phyloP scores from a whole-genome alignment of 2,888 invertebrate genomes.

The Athalia circularis region DNA sequence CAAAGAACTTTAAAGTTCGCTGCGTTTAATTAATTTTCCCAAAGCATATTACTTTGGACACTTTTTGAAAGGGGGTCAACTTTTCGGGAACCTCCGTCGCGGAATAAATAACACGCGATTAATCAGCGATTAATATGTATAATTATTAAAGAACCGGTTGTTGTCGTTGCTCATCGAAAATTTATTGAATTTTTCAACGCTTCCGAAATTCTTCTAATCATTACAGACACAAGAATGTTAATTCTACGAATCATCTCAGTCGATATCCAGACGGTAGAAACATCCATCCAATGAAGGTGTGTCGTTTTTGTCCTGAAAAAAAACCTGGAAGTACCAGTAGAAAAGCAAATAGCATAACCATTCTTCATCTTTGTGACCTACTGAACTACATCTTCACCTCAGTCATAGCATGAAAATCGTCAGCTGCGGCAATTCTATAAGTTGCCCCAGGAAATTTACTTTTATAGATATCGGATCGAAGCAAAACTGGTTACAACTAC shows the following conservation, averaged over 20 bases:
- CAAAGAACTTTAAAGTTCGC: constrained; percentile 56
- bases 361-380: constrained; percentile 19
- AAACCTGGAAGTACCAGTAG: background rate
- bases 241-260: background rate
- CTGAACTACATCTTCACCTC: constrained; percentile 26
- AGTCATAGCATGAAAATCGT: constrained; percentile 8
- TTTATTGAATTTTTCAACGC: background rate
- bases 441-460: constrained; percentile 5
- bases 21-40: constrained; percentile 57
- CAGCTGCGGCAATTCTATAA: constrained; percentile 15
- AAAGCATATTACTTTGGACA: constrained; percentile 45
- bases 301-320: background rate
- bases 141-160: background rate
- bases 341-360: constrained; percentile 28
- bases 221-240: background rate
- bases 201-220: background rate
- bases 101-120: constrained; percentile 33
- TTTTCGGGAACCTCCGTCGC: background rate
- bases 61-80: constrained; percentile 25
- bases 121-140: constrained; percentile 18
- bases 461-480: too few relatives aligned
- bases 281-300: background rate
- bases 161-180: background rate
- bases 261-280: background rate
- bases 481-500: too few relatives aligned